Conservation (phyloP, 1,140 invertebrate genomes). For the Tetramorium parvispinum region DNA sequence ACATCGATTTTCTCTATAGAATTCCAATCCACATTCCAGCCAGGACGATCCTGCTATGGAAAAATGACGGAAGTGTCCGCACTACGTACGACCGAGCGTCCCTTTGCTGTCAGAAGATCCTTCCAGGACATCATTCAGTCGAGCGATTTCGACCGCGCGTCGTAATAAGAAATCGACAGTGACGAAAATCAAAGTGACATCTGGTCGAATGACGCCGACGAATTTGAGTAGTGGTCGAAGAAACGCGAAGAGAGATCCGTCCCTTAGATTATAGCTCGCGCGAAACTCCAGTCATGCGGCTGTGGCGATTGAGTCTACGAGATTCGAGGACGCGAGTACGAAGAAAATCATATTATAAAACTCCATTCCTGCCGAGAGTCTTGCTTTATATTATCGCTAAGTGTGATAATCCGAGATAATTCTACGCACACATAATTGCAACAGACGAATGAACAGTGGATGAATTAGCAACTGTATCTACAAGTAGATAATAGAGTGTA, state of each 20-base stretch:
- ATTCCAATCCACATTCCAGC: slow-evolving; percentile 67
- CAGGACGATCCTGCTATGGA: slow-evolving; percentile 35
- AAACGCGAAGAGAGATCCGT: slow-evolving; percentile 27
- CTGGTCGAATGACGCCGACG: background rate
- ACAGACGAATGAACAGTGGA: background rate
- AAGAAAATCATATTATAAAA: slow-evolving; percentile 17
- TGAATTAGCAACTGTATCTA: background rate
- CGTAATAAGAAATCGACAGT: slow-evolving; percentile 60
- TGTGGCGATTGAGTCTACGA: slow-evolving; percentile 39
- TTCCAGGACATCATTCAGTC: slow-evolving; percentile 37
- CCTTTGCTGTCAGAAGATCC: slow-evolving; percentile 20
- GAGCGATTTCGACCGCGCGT: slow-evolving; percentile 39
- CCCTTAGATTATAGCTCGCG: slow-evolving; percentile 15
- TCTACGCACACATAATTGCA: background rate
- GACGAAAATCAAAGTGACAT: slow-evolving; percentile 52
- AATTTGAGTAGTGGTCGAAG: background rate
- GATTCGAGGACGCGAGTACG: slow-evolving; percentile 33
- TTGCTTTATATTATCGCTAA: background rate
- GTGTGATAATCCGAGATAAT: background rate
- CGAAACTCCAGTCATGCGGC: slow-evolving; percentile 31
- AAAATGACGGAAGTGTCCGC: slow-evolving; percentile 64
- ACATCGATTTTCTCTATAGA: slow-evolving; percentile 68
- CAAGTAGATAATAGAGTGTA: background rate
- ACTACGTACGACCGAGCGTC: slow-evolving; percentile 52
- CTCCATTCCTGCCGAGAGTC: background rate